Evolutionary conservation across 2,113 vertebrate genomes (phyloP).

Genomic region (Cisticola juncidis): DNA sequence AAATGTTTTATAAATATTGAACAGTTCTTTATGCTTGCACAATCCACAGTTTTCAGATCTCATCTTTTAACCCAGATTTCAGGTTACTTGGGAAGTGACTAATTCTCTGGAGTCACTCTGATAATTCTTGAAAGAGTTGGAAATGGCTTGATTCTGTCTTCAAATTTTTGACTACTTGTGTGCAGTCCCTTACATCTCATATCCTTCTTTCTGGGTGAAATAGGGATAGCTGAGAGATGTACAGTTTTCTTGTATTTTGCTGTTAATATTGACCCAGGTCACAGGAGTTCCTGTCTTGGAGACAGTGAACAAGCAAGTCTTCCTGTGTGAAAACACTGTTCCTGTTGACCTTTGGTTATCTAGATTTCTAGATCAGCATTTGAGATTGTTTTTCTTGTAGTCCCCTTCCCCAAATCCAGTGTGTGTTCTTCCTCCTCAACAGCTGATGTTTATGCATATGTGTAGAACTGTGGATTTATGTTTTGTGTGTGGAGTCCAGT

Average conservation of each 20-base stretch:
- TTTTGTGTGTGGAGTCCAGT: not conserved
- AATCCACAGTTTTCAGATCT: not conserved
- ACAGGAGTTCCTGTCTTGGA: not conserved
- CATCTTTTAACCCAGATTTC: not conserved
- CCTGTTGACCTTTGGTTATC: not conserved
- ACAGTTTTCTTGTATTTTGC: not conserved
- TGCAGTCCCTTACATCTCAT: not conserved
- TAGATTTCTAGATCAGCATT: not conserved
- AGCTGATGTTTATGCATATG: not conserved
- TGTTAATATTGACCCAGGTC: not conserved
- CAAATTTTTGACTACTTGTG: not conserved
- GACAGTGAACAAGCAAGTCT: not conserved
- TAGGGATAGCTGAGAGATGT: not conserved
- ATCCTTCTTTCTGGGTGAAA: not conserved
- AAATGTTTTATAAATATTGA: not conserved
- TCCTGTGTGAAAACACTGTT: not conserved
- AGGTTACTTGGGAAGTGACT: not conserved
- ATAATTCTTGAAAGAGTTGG: not conserved
- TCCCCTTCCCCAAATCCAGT: not conserved
- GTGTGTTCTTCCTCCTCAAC: not conserved
- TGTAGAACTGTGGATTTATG: not conserved
- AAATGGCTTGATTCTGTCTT: not conserved
- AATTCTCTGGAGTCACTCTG: not conserved
- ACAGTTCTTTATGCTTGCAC: not conserved
- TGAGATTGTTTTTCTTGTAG: not conserved